A percentile compares a stretch with the other conserved stretches of the same genome.
phyloP scores from a whole-genome alignment of 2,113 vertebrate genomes.

The Oreochromis aureus region DNA sequence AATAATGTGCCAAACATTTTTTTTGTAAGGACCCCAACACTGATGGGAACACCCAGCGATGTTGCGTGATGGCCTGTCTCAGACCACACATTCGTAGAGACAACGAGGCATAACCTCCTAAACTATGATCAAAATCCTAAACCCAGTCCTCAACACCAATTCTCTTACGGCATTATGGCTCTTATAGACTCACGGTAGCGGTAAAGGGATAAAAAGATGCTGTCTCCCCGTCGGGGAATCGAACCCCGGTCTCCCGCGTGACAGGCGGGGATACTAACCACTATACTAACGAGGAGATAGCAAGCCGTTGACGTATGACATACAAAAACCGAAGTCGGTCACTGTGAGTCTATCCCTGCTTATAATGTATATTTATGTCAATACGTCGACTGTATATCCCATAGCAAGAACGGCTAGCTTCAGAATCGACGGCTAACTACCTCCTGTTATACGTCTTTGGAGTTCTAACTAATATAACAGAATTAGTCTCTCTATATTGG shows the following conservation, averaged over 20 bases:
- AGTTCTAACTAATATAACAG: background rate
- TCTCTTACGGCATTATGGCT: background rate
- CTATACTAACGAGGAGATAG: slow-evolving; percentile 39
- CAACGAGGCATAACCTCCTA: background rate
- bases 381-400: background rate
- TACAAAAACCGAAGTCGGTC: fast-evolving
- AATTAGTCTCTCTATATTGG: background rate
- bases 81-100: background rate
- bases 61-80: background rate
- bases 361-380: background rate
- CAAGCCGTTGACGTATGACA: fast-evolving
- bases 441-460: background rate
- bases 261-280: slow-evolving; percentile 47
- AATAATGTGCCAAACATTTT: background rate
- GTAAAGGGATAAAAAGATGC: fast-evolving
- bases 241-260: slow-evolving; percentile 39
- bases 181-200: background rate
- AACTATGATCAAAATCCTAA: background rate
- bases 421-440: no score
- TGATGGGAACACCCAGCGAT: background rate
- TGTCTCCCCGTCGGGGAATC: slow-evolving; percentile 31
- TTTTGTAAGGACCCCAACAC: background rate
- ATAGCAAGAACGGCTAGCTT: background rate
- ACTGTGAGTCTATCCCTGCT: fast-evolving
- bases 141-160: background rate